These are phyloP conservation scores for Pangasius sanitwongsei DNA, from an alignment of 2,797 vertebrate genomes.

Conservation along the genomic window DNA sequence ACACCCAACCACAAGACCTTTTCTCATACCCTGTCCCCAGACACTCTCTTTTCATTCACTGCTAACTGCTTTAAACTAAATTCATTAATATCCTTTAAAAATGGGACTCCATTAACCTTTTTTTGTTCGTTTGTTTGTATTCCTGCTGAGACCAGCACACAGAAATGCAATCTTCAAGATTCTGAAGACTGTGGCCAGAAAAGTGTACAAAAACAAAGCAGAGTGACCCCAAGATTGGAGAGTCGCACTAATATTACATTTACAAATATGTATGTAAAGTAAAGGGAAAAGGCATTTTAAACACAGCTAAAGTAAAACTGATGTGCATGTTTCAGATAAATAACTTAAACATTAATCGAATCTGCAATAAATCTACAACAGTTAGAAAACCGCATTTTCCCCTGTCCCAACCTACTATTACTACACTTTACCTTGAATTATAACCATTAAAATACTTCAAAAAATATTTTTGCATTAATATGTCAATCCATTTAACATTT, in stretches of 20 bases:
- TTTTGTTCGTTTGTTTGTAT: background rate
- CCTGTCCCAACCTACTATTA: background rate
- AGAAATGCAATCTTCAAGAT: background rate
- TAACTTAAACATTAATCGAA: background rate
- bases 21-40: background rate
- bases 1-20: background rate
- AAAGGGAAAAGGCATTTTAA: background rate
- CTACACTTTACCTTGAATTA: background rate
- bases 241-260: background rate
- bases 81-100: background rate
- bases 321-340: background rate
- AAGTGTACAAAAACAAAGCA: background rate
- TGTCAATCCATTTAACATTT: background rate
- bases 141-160: background rate
- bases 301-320: background rate
- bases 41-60: background rate
- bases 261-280: background rate
- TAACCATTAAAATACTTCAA: background rate
- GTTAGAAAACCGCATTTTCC: background rate
- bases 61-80: background rate
- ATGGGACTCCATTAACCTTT: background rate
- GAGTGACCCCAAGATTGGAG: background rate
- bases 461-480: background rate
- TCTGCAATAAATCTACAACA: background rate
- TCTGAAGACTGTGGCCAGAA: background rate